These are phyloP conservation scores for Dyspetes luteomarginatus DNA, from an alignment of 2,888 invertebrate genomes.

Conservation along the genomic window DNA sequence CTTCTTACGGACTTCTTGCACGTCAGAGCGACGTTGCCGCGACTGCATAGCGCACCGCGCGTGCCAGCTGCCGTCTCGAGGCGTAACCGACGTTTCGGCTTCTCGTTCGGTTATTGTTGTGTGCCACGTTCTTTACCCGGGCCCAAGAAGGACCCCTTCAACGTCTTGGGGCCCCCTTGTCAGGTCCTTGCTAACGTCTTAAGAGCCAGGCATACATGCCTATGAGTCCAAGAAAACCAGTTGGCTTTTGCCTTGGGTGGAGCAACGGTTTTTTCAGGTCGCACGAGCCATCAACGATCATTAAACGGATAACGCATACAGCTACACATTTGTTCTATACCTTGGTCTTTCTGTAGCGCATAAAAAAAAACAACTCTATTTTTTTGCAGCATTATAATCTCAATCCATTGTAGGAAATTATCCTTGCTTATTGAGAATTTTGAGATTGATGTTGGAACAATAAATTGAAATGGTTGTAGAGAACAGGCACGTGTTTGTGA, in stretches of 20 bases:
- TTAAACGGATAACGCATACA: constrained; percentile 50
- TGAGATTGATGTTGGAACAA: constrained; percentile 14
- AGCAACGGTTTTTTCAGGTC: constrained; percentile 72
- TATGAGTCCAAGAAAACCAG: constrained; percentile 65
- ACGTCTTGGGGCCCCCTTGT: constrained; percentile 68
- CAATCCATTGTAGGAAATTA: constrained; percentile 29
- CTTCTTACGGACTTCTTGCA: constrained; percentile 59
- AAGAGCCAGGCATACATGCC: constrained; percentile 66
- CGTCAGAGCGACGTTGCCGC: constrained; percentile 63
- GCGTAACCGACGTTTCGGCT: constrained; percentile 83
- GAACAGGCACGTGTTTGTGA: constrained; percentile 44
- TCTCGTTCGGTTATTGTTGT: constrained; percentile 78
- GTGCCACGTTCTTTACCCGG: constrained; percentile 64
- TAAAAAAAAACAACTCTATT: constrained; percentile 6
- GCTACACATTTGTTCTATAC: constrained; percentile 7
- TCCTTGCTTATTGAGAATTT: constrained; percentile 40
- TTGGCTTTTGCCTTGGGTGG: constrained; percentile 67
- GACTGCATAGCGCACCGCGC: constrained; percentile 77
- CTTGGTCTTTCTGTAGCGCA: neutral
- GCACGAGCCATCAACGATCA: constrained; percentile 64
- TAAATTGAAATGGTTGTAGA: constrained; percentile 9
- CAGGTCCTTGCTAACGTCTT: constrained; percentile 75
- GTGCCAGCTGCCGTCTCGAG: constrained; percentile 82
- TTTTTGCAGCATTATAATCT: neutral
- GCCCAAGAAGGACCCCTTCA: constrained; percentile 66